Evolutionary conservation across 2,113 vertebrate genomes (phyloP).

Genomic region (Collichthys lucidus): DNA sequence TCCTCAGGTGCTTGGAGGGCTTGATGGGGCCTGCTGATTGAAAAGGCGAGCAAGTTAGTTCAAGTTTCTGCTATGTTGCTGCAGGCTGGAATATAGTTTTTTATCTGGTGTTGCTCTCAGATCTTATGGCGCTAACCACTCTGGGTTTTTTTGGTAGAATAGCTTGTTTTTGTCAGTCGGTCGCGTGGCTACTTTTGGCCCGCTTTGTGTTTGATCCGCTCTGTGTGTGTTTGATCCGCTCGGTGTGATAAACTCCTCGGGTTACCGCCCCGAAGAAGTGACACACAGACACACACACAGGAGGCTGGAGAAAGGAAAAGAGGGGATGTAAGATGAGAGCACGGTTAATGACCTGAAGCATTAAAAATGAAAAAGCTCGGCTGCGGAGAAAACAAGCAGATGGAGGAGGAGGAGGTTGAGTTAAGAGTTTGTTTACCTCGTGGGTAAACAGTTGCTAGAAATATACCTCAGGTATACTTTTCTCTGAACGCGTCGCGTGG

Average conservation of each 20-base stretch:
- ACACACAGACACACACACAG: neutral
- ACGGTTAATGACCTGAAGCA: conserved; percentile 61
- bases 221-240: conserved; percentile 37
- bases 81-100: conserved; percentile 10
- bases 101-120: neutral
- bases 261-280: conserved; percentile 50
- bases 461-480: conserved; percentile 3
- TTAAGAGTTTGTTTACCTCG: conserved; percentile 44
- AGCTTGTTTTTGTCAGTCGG: neutral
- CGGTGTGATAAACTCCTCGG: conserved; percentile 60
- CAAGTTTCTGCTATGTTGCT: conserved; percentile 56
- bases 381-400: conserved; percentile 3
- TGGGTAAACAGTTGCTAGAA: conserved; percentile 15
- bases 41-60: conserved; percentile 64
- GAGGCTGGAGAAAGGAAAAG: conserved; percentile 48
- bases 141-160: neutral
- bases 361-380: conserved; percentile 75
- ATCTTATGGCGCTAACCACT: neutral
- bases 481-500: conserved; percentile 4
- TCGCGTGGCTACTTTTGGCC: conserved; percentile 26
- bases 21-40: conserved; percentile 49
- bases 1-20: conserved; percentile 54
- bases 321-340: conserved; percentile 70
- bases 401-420: neutral
- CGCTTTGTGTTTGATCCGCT: conserved; percentile 33